Conservation (phyloP, 2,888 invertebrate species). For the Nephrocerus scutellatus region DNA sequence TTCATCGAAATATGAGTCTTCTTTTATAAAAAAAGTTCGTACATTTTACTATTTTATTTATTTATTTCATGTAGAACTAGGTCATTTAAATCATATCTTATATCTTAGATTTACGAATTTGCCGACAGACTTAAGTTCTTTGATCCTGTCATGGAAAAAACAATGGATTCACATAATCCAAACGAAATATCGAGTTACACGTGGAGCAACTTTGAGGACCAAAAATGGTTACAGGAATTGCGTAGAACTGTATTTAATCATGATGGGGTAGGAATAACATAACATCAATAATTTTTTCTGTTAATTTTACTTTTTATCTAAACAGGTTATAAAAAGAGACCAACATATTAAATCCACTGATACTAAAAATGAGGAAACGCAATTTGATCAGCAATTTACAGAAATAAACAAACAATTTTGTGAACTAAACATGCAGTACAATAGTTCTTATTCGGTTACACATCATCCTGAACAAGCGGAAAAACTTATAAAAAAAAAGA, state of each 20-base stretch:
- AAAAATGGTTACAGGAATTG: slow-evolving; percentile 44
- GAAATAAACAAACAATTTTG: slow-evolving; percentile 45
- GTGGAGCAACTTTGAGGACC: slow-evolving; percentile 35
- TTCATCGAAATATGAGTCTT: slow-evolving; percentile 50
- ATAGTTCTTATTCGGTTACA: slow-evolving; percentile 14
- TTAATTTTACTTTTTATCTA: slow-evolving; percentile 1
- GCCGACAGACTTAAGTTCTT: slow-evolving; percentile 62
- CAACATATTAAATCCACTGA: slow-evolving; percentile 11
- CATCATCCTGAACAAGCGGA: slow-evolving; percentile 14
- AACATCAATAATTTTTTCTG: slow-evolving; percentile 1
- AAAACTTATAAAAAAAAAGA: too few species aligned
- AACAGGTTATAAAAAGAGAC: neutral
- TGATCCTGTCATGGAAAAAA: slow-evolving; percentile 53
- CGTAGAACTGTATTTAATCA: slow-evolving; percentile 32
- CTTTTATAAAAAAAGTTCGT: slow-evolving; percentile 51
- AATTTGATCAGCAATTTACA: slow-evolving; percentile 43
- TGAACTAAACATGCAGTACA: slow-evolving; percentile 43
- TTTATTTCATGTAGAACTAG: neutral
- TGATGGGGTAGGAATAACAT: slow-evolving; percentile 20
- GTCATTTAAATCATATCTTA: neutral
- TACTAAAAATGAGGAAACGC: slow-evolving; percentile 9
- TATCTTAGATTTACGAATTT: slow-evolving; percentile 47
- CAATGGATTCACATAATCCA: slow-evolving; percentile 34
- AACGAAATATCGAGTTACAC: slow-evolving; percentile 34
- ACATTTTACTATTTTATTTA: neutral